Conservation (phyloP, 2,113 vertebrate species). For the Crypturellus undulatus region DNA sequence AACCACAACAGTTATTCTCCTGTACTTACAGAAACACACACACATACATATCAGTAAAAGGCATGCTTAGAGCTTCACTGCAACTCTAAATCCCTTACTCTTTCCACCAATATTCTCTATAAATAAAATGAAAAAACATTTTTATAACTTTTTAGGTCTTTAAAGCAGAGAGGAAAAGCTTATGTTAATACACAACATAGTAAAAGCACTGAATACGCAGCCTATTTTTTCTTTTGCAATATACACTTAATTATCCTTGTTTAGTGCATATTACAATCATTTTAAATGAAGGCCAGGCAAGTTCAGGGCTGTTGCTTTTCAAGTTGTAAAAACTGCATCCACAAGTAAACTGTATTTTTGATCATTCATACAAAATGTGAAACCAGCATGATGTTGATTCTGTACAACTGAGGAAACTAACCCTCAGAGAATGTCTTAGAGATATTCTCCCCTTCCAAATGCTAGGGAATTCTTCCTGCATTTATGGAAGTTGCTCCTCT, state of each 20-base stretch:
- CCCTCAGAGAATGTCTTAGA: background rate
- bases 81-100: background rate
- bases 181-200: background rate
- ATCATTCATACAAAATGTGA: background rate
- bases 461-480: background rate
- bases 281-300: background rate
- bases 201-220: background rate
- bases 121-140: background rate
- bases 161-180: background rate
- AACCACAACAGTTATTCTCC: background rate
- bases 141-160: background rate
- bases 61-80: background rate
- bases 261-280: background rate
- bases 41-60: rapidly evolving
- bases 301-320: background rate
- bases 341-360: background rate
- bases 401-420: background rate
- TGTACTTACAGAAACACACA: background rate
- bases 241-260: background rate
- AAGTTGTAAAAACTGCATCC: background rate
- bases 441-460: background rate
- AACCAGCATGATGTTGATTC: background rate
- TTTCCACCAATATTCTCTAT: background rate
- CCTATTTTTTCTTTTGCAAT: background rate
- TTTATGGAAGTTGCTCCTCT: background rate